Conservation (phyloP, 2,113 vertebrate species). For the Cephalopholis sonnerati region DNA sequence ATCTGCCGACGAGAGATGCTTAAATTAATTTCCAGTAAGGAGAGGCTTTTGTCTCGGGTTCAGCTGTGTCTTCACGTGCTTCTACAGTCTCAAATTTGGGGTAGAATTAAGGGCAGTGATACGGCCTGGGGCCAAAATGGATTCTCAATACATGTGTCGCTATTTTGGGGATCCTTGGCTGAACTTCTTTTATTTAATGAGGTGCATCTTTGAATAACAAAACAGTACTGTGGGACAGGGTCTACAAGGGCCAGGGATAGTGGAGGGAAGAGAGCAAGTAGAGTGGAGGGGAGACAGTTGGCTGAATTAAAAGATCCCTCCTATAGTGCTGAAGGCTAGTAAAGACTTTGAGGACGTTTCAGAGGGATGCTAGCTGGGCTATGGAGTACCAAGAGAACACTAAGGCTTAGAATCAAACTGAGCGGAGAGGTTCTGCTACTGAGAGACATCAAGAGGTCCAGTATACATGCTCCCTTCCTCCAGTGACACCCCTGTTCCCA, state of each 20-base stretch:
- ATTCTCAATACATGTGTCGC: neutral
- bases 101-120: constrained; percentile 25
- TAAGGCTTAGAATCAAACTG: constrained; percentile 63
- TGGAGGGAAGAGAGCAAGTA: constrained; percentile 56
- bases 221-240: constrained; percentile 43
- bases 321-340: constrained; percentile 41
- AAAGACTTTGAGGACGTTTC: constrained; percentile 36
- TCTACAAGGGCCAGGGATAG: constrained; percentile 28
- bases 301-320: constrained; percentile 43
- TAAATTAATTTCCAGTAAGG: constrained; percentile 49
- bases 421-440: constrained; percentile 66
- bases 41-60: constrained; percentile 24
- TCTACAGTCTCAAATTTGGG: constrained; percentile 26
- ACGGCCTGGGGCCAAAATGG: constrained; percentile 5
- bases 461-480: constrained; percentile 72
- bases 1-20: constrained; percentile 16
- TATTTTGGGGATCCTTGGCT: constrained; percentile 32
- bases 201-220: constrained; percentile 37
- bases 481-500: constrained; percentile 46
- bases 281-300: constrained; percentile 20
- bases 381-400: constrained; percentile 52
- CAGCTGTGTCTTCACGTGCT: constrained; percentile 10
- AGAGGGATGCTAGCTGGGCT: constrained; percentile 42
- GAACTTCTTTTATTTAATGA: constrained; percentile 38
- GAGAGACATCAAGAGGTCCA: constrained; percentile 67